Percentiles rank a stretch among this genome's conserved stretches.
Evolutionary conservation across 2,888 invertebrate species (phyloP).

Genomic region (Priocnemis perturbator): DNA sequence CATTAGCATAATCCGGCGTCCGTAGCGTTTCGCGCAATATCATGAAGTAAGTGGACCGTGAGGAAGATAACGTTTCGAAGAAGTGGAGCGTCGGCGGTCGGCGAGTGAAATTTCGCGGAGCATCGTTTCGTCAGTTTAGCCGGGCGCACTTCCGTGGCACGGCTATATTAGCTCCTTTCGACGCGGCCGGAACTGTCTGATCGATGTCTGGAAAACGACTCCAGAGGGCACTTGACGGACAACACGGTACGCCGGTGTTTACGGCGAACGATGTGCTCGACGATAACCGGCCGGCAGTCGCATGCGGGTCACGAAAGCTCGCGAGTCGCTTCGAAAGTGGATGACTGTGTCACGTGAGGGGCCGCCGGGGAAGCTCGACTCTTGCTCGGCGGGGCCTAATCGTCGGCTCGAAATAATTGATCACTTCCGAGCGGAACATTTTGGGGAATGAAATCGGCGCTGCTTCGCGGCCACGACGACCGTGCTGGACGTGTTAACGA

Average conservation of each 20-base stretch:
- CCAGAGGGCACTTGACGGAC: slow-evolving; percentile 51
- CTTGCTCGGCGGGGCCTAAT: slow-evolving; percentile 5
- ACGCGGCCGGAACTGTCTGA: slow-evolving; percentile 29
- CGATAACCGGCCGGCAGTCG: slow-evolving; percentile 48
- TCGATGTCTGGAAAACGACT: slow-evolving; percentile 53
- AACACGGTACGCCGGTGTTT: slow-evolving; percentile 47
- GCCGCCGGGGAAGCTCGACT: neutral
- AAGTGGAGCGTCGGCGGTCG: too few relatives aligned
- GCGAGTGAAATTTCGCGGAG: too few relatives aligned
- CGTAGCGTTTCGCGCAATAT: too few relatives aligned
- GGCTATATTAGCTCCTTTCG: slow-evolving; percentile 17
- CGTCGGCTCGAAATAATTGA: slow-evolving; percentile 59
- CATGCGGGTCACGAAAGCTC: slow-evolving; percentile 55
- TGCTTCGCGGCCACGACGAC: slow-evolving; percentile 38
- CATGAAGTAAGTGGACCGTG: too few relatives aligned
- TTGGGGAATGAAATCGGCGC: slow-evolving; percentile 61
- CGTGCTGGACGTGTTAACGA: slow-evolving; percentile 52
- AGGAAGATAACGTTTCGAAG: too few relatives aligned
- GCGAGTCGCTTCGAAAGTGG: slow-evolving; percentile 27
- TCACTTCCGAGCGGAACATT: slow-evolving; percentile 58
- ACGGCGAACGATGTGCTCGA: slow-evolving; percentile 49
- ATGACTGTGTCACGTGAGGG: slow-evolving; percentile 23
- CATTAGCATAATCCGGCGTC: too few relatives aligned
- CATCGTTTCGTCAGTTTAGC: too few relatives aligned
- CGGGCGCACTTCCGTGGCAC: too few relatives aligned